These are phyloP conservation scores for Amitus sp. DNA, from an alignment of 2,888 invertebrate genomes.

Conservation along the genomic window DNA sequence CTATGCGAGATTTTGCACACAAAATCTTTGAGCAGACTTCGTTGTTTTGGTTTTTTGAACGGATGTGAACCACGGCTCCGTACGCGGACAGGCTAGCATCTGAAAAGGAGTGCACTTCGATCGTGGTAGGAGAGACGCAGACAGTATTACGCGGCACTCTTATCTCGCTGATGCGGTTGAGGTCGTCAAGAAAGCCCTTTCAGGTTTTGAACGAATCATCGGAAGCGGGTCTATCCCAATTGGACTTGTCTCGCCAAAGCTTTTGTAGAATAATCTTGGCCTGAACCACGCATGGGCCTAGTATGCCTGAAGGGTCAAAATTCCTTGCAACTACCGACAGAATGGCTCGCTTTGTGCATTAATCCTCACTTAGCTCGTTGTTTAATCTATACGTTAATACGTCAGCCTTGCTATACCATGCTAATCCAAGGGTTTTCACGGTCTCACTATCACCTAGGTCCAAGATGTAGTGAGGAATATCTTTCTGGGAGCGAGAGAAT, in stretches of 20 bases:
- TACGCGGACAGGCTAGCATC: background rate
- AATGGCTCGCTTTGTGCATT: background rate
- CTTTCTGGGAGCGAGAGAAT: background rate
- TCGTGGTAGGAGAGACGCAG: too few relatives aligned
- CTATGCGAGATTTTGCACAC: background rate
- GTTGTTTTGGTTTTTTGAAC: background rate
- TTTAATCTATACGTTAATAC: background rate
- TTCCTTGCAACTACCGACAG: constrained; percentile 7
- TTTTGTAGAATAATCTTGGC: constrained; percentile 15
- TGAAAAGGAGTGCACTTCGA: background rate
- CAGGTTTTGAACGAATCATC: too few relatives aligned
- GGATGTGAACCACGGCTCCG: background rate
- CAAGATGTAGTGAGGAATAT: background rate
- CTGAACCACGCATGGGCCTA: constrained; percentile 9
- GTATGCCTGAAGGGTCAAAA: constrained; percentile 15
- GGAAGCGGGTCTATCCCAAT: background rate
- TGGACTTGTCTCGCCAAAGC: constrained; percentile 14
- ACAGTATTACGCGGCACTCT: too few relatives aligned
- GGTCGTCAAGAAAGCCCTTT: too few relatives aligned
- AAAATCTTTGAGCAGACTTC: background rate
- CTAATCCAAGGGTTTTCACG: constrained; percentile 8
- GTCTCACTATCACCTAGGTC: constrained; percentile 7
- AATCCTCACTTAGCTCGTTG: background rate
- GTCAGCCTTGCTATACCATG: constrained; percentile 5
- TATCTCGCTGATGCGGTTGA: too few relatives aligned